Percentiles rank a stretch among this genome's conserved stretches.
These are phyloP conservation scores for Charadrius vociferus DNA, from an alignment of 2,113 vertebrate genomes.

Conservation along the genomic window DNA sequence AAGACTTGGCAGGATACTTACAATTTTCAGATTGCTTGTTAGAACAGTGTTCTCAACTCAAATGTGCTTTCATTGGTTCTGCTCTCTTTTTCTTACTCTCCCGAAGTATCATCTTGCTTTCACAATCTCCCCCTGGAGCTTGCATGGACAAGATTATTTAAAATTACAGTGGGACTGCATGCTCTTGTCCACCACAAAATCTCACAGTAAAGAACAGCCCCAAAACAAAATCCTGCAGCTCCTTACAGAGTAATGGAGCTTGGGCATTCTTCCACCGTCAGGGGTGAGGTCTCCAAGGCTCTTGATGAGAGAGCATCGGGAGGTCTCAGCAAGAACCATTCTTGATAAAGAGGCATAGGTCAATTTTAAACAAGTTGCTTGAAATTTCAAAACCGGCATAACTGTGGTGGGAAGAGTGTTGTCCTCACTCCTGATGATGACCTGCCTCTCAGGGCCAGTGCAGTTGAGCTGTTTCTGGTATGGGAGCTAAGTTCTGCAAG, in stretches of 20 bases:
- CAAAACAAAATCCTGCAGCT: neutral
- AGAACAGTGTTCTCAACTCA: neutral
- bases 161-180: rapidly evolving
- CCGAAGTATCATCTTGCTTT: neutral
- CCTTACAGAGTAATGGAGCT: neutral
- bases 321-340: neutral
- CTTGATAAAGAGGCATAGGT: neutral
- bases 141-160: neutral
- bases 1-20: neutral
- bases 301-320: rapidly evolving
- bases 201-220: neutral
- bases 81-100: neutral
- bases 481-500: neutral
- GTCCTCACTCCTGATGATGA: neutral
- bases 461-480: neutral
- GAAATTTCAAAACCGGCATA: neutral
- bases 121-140: neutral
- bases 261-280: neutral
- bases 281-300: neutral
- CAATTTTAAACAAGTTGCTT: neutral
- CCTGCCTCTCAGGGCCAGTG: neutral
- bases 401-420: rapidly evolving
- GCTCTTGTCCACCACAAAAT: neutral
- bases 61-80: neutral
- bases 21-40: neutral